A percentile compares a stretch with the other conserved stretches of the same genome.
Evolutionary conservation across 2,888 invertebrate genomes (phyloP).

Genomic region (Athripsodes cinereus): DNA sequence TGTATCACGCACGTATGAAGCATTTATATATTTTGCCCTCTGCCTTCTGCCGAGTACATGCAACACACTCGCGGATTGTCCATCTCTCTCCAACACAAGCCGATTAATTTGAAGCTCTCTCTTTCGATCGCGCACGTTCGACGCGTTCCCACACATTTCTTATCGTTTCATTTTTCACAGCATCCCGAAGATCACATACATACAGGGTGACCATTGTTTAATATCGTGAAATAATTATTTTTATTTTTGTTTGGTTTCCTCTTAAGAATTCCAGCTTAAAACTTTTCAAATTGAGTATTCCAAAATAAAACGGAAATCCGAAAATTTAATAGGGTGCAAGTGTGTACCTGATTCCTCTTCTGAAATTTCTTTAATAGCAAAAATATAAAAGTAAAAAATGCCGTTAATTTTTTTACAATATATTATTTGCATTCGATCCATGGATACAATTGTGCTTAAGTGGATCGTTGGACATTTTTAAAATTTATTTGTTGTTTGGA

Average conservation of each 20-base stretch:
- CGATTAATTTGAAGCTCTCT: neutral
- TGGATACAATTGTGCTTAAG: too few relatives aligned
- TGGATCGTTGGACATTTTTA: too few relatives aligned
- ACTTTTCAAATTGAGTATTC: too few relatives aligned
- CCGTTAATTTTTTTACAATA: too few relatives aligned
- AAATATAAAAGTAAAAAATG: too few relatives aligned
- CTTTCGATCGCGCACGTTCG: constrained; percentile 13
- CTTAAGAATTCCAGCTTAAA: neutral
- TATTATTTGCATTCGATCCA: too few relatives aligned
- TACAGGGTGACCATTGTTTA: constrained; percentile 8
- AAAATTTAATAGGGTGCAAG: too few relatives aligned
- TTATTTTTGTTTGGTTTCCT: neutral
- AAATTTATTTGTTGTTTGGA: too few relatives aligned
- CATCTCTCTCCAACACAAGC: neutral
- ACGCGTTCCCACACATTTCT: constrained; percentile 21
- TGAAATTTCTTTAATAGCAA: too few relatives aligned
- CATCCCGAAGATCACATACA: constrained; percentile 18
- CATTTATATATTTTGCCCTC: constrained; percentile 2
- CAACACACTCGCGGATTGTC: constrained; percentile 11
- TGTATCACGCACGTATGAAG: neutral
- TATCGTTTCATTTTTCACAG: constrained; percentile 15
- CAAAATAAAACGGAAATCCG: too few relatives aligned
- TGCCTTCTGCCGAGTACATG: constrained; percentile 9
- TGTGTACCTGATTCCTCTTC: too few relatives aligned
- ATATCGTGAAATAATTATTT: neutral